Percentiles rank a stretch among this genome's conserved stretches.
Conservation (phyloP, 2,888 invertebrate species). For the Noctua janthina region DNA sequence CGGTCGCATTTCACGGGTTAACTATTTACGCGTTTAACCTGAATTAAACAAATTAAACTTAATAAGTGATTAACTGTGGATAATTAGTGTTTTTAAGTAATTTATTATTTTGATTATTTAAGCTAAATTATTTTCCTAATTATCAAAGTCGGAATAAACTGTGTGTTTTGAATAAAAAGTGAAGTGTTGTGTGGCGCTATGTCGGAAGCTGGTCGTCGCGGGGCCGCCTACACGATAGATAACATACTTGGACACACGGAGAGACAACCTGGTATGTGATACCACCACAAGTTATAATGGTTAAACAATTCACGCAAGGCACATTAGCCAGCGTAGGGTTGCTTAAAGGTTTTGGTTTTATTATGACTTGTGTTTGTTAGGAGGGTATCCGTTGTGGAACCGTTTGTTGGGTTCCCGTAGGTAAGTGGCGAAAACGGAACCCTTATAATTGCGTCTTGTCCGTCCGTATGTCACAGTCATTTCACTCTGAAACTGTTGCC, state of each 20-base stretch:
- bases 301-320: no score
- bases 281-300: neutral
- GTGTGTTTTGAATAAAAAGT: constrained; percentile 44
- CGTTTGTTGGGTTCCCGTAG: neutral
- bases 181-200: constrained; percentile 66
- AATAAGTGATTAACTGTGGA: constrained; percentile 36
- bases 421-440: neutral
- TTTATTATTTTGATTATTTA: constrained; percentile 7
- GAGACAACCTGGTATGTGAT: constrained; percentile 73
- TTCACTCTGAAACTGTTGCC: neutral
- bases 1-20: constrained; percentile 44
- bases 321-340: neutral
- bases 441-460: neutral
- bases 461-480: neutral
- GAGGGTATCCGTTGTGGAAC: neutral
- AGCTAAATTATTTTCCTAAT: constrained; percentile 10
- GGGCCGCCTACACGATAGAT: constrained; percentile 86
- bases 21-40: constrained; percentile 60
- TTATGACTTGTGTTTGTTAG: neutral
- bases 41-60: constrained; percentile 32
- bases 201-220: constrained; percentile 80
- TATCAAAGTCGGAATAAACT: constrained; percentile 5
- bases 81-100: constrained; percentile 17
- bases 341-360: neutral
- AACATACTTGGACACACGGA: constrained; percentile 84